Percentiles rank a stretch among this genome's conserved stretches.
phyloP scores from a whole-genome alignment of 1,140 invertebrate genomes.

The Aphis craccivora region DNA sequence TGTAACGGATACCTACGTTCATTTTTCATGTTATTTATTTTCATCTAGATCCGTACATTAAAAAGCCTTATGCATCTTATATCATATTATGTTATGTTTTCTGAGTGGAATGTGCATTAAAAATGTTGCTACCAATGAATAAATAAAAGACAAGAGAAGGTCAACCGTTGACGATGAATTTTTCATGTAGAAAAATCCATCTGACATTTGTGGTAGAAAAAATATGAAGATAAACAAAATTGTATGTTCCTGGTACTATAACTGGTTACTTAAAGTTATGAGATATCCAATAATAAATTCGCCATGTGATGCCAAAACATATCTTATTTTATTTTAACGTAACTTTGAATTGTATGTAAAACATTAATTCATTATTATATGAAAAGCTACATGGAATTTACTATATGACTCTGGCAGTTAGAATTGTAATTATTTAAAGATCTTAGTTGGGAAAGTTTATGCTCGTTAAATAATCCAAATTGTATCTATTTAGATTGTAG shows the following conservation, averaged over 20 bases:
- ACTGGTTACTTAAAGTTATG: conserved; percentile 17
- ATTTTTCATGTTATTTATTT: not conserved
- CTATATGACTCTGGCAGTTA: not conserved
- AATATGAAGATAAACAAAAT: not conserved
- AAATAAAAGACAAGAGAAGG: not conserved
- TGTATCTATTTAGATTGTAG: not conserved
- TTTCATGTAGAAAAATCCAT: conserved; percentile 20
- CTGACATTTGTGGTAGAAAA: not conserved
- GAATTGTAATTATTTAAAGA: conserved; percentile 20
- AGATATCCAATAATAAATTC: conserved; percentile 20
- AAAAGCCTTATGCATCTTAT: not conserved
- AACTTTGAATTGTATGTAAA: not conserved
- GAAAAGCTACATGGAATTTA: not conserved
- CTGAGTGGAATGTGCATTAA: not conserved
- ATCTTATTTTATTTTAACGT: not conserved
- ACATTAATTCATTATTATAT: not conserved
- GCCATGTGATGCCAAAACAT: not conserved
- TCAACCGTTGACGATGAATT: not conserved
- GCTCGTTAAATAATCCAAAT: not conserved
- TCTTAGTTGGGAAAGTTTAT: not conserved
- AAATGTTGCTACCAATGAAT: conserved; percentile 3
- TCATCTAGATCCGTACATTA: not conserved
- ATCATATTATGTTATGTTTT: not conserved
- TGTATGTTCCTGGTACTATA: not conserved
- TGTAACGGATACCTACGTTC: not conserved